Evolutionary conservation across 2,113 vertebrate species (phyloP).

Genomic region (Chloropsis cyanopogon): DNA sequence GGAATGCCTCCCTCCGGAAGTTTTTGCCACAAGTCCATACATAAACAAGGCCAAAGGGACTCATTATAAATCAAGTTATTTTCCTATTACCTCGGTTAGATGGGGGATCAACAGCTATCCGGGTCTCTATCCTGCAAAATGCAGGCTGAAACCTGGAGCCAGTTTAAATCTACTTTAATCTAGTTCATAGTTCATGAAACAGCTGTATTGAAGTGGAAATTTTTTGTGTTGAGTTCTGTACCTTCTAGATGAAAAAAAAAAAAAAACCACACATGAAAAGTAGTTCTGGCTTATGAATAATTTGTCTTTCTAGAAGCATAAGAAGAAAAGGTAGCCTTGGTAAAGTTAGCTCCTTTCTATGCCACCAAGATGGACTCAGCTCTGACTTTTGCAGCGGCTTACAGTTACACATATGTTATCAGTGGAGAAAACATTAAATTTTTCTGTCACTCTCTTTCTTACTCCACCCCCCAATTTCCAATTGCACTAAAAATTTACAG

Average conservation of each 20-base stretch:
- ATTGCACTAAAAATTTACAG: background rate
- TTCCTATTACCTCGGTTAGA: background rate
- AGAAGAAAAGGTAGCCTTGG: background rate
- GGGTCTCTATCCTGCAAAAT: background rate
- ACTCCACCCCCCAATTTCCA: background rate
- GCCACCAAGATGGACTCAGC: background rate
- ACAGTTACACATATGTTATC: background rate
- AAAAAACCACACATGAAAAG: background rate
- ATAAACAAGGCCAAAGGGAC: slow-evolving; percentile 3
- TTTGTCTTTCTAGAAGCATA: background rate
- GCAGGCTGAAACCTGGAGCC: background rate
- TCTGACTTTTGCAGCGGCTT: background rate
- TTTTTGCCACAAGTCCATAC: slow-evolving; percentile 24
- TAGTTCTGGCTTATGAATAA: background rate
- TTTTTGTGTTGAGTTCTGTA: background rate
- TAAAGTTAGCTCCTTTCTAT: background rate
- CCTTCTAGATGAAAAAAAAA: background rate
- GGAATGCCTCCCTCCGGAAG: slow-evolving; percentile 29
- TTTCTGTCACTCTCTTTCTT: background rate
- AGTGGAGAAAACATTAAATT: background rate
- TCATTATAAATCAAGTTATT: background rate
- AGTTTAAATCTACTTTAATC: background rate
- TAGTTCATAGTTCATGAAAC: background rate
- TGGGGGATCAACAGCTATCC: background rate
- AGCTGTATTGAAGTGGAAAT: background rate